Percentiles rank a stretch among this genome's conserved stretches.
These are phyloP conservation scores for Galeruca laticollis DNA, from an alignment of 2,888 invertebrate species.

Conservation along the genomic window DNA sequence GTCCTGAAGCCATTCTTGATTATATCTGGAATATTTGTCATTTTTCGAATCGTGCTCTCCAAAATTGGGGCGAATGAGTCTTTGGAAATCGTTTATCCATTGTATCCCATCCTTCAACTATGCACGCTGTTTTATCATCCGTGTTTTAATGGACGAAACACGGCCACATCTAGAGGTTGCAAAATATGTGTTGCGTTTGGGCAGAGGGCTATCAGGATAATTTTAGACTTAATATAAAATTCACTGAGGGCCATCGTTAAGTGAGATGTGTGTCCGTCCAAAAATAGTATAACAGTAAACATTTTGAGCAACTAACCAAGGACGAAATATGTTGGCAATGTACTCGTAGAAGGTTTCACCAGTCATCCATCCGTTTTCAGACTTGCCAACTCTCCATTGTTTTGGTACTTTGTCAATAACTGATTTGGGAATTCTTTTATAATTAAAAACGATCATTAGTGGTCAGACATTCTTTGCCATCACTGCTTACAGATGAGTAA, in stretches of 20 bases:
- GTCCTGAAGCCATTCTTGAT: constrained; percentile 34
- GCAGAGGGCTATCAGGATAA: constrained; percentile 7
- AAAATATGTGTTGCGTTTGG: no score
- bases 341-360: no score
- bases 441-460: constrained; percentile 53
- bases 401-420: no score
- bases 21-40: no score
- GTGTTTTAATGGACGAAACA: no score
- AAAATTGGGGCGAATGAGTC: no score
- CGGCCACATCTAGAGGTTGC: no score
- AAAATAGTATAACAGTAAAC: no score
- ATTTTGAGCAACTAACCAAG: constrained; percentile 58
- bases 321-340: constrained; percentile 60
- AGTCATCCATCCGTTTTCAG: no score
- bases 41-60: no score
- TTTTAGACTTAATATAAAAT: constrained; percentile 2
- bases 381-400: no score
- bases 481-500: constrained; percentile 44
- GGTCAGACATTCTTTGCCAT: constrained; percentile 54
- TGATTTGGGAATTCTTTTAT: constrained; percentile 40
- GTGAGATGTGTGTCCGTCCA: no score
- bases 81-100: constrained; percentile 26
- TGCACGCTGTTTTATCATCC: constrained; percentile 11
- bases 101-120: constrained; percentile 23
- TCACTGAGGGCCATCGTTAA: constrained; percentile 11